Base-by-base conservation (phyloP, 2,888 invertebrate species). In the Harpagoxenus sublaevis region DNA sequence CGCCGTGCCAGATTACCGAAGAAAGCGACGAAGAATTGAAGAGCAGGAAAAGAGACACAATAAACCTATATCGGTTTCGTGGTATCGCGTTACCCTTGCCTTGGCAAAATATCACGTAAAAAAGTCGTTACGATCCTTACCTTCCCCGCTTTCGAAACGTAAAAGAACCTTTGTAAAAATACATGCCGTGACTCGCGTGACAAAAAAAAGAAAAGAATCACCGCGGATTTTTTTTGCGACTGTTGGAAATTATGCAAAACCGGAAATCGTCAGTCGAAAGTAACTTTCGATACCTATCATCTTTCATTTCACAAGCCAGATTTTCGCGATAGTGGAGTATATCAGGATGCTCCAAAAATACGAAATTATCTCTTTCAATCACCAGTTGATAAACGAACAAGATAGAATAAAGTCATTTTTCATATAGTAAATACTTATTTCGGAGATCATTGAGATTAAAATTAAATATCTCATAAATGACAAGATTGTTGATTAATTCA, bases 51-150 rank as follows among this genome's bases (percentile, higher is more conserved):
- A 42, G 55, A 9, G 23, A 73, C 2, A 9, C 71, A 57, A 28
- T 57, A 57, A 71, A 73, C 42, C 55, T 39, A 71, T 53, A 53
- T 71, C 71, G 53, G 15, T n/a, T 35, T 71, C 51, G 48, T 15
- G 18, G 18, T 48, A 18, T 48, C 28, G 53, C 2, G 12, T 55
- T 71, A 71, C 8, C 23, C 35, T 71, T n/a, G 35, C n/a, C 35
- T 71, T 35, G 15, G 15, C 31, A 15, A 55, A 51, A 55, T 35
- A 62, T 63, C 23, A 15, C 15, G 35, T 53, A 71, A 71, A 71
- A 39, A 55, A 53, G 9, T 71, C 23, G 15, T 71, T 39, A 71
- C 31, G 39, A 71, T 71, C 5, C 15, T 55, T 39, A 71, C 15
- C 12, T 6, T 71, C 6, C 53, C 31, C 12, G 71, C 39, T 71